Percentiles rank a stretch among this genome's conserved stretches.
phyloP scores from a whole-genome alignment of 2,888 invertebrate species.

The Acrobasis suavella region DNA sequence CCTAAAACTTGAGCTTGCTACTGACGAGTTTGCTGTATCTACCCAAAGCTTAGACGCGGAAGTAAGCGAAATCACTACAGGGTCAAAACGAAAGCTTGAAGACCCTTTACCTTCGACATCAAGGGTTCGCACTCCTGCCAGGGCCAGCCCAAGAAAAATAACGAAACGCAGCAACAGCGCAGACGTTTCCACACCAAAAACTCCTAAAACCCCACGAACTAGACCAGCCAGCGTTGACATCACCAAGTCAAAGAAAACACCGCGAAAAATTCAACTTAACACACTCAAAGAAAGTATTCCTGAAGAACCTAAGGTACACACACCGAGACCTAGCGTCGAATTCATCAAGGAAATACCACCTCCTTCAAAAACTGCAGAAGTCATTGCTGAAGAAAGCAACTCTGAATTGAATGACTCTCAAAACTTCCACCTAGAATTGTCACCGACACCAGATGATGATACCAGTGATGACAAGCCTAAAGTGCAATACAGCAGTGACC shows the following conservation, averaged over 20 bases:
- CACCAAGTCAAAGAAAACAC: slow-evolving; percentile 54
- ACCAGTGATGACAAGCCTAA: slow-evolving; percentile 37
- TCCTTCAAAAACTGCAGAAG: slow-evolving; percentile 48
- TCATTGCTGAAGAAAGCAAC: slow-evolving; percentile 54
- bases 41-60: slow-evolving; percentile 66
- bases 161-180: slow-evolving; percentile 69
- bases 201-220: slow-evolving; percentile 64
- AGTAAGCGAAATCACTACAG: slow-evolving; percentile 60
- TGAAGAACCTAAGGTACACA: slow-evolving; percentile 30
- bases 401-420: slow-evolving; percentile 70
- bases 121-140: slow-evolving; percentile 55
- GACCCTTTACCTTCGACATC: slow-evolving; percentile 58
- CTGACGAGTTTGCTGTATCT: slow-evolving; percentile 48
- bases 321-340: slow-evolving; percentile 49
- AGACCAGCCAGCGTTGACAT: slow-evolving; percentile 68
- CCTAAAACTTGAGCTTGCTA: slow-evolving; percentile 58
- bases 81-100: slow-evolving; percentile 50
- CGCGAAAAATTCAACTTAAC: slow-evolving; percentile 43
- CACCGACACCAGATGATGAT: slow-evolving; percentile 54
- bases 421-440: slow-evolving; percentile 64
- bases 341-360: slow-evolving; percentile 55
- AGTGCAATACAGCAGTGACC: slow-evolving; percentile 55
- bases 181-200: slow-evolving; percentile 56
- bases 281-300: slow-evolving; percentile 40
- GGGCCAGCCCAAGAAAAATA: slow-evolving; percentile 63